Base-by-base conservation (phyloP, 1,140 invertebrate genomes). In the Hylaeus volcanicus region DNA sequence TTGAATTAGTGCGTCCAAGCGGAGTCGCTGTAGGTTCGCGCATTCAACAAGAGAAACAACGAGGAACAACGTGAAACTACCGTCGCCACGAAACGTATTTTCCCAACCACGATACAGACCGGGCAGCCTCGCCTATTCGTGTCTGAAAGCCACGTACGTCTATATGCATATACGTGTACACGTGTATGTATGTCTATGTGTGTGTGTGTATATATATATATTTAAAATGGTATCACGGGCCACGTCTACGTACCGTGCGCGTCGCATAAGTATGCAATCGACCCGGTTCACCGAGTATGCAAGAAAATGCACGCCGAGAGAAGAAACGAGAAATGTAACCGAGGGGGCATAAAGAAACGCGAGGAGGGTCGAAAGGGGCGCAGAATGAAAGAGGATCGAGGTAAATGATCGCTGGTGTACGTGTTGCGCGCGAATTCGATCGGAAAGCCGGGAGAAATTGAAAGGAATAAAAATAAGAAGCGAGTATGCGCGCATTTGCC, bases 201-300 rank as follows among this genome's bases (percentile, higher is more conserved):
- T 51, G 51, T 65, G 3, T 15, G 2, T 39, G 37, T 39, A 63
- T 26, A 61, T 26, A 11, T 68, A n/a, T 60, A 68, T 68, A 63
- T 74, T 74, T 68, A 74, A 80, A 80, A 74, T 53, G 71, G 63
- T 79, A 79, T 73, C 60, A 64, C 63, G 43, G 43, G 53, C 51
- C 69, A 5, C 9, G 26, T 26, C 3, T 26, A 12, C 65, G 56
- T 51, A 26, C n/a, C 26, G 12, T 45, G 55, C 79, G 61, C 51
- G 53, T 51, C 63, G 71, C 71, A 53, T 45, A 79, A 83, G 76
- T 77, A 70, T 79, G 81, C 70, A 83, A 77, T 79, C 84, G 77
- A 82, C 66, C 77, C 55, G 84, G 61, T 86, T 85, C 79, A 64
- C 69, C 74, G 76, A 56, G 70, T 77, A 70, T 74, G 69, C 73